A percentile compares a stretch with the other conserved stretches of the same genome.
These are phyloP conservation scores for Oryzias melastigma DNA, from an alignment of 2,113 vertebrate species.

Conservation along the genomic window DNA sequence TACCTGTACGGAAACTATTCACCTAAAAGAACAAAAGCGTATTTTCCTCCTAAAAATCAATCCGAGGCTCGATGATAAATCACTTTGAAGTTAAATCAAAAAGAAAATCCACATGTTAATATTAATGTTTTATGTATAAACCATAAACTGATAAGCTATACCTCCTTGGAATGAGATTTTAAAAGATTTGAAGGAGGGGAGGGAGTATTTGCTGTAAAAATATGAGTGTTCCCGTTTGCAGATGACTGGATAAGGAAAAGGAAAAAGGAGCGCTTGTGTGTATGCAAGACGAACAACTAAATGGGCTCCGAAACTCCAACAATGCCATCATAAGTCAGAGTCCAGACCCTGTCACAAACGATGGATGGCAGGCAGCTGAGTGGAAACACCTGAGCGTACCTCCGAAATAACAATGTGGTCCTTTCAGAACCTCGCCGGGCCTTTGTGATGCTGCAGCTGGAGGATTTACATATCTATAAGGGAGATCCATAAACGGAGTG, in stretches of 20 bases:
- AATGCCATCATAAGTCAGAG: slow-evolving; percentile 43
- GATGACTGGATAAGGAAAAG: slow-evolving; percentile 39
- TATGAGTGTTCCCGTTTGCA: slow-evolving; percentile 8
- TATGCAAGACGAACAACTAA: slow-evolving; percentile 38
- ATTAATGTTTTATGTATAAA: too few species aligned
- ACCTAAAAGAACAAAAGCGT: slow-evolving; percentile 3
- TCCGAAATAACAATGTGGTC: slow-evolving; percentile 31
- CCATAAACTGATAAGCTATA: too few species aligned
- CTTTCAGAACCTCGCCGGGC: slow-evolving; percentile 32
- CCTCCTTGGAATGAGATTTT: slow-evolving; percentile 11
- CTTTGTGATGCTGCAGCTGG: slow-evolving; percentile 17
- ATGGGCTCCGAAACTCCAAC: slow-evolving; percentile 39
- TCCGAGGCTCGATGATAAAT: slow-evolving; percentile 45
- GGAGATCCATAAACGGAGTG: slow-evolving; percentile 4
- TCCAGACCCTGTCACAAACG: slow-evolving; percentile 48
- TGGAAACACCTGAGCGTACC: slow-evolving; percentile 53
- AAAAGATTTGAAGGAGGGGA: slow-evolving; percentile 7
- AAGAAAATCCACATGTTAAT: slow-evolving; percentile 47
- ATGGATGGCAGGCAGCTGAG: slow-evolving; percentile 51
- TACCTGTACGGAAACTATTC: background rate
- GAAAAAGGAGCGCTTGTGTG: slow-evolving; percentile 15
- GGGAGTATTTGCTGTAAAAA: background rate
- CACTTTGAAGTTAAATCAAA: slow-evolving; percentile 57
- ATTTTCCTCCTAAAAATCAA: slow-evolving; percentile 18
- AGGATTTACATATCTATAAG: slow-evolving; percentile 9